Base-by-base conservation (phyloP, 2,888 invertebrate genomes). In the Drosophila flavopinicola region DNA sequence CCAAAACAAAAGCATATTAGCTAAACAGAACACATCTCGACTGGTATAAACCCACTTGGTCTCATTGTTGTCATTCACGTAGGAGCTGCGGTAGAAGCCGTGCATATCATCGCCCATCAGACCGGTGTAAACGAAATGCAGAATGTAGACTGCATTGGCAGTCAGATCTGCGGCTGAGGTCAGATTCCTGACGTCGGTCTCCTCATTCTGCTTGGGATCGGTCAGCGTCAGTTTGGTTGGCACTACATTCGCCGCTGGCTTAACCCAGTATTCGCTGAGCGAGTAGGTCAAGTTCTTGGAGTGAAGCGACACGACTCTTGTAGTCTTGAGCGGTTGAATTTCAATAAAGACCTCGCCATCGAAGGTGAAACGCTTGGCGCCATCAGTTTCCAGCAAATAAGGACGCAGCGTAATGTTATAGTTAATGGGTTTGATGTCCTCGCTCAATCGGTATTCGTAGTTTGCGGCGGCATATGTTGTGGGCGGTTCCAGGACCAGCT, bases 351-450 rank as follows among this genome's bases (percentile, higher is more conserved):
- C 88, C 45, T 86, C 85, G 6, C 91, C 91, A 54, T 90, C 89
- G 48, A 91, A 91, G 1, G 84, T 90, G 47, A 91, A 91, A 7
- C 52, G 72, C 5, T 84, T 83, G 6, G 4, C n/a, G 2, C 11
- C 45, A 65, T 90, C 88, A 32, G n/a, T 57, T 10, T 70, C 76
- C 20, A 92, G 88, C 3, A 94, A 91, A 66, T 92, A 91, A 0
- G 94, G 93, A 0, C 89, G 90, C 4, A 95, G 75, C 0, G 90
- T 74, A 0, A 94, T 90, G 24, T 91, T 89, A 68, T 94, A 95
- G n/a, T 88, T 88, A 0, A 69, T 76, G 0, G 94, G 95, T 1
- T 54, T 58, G 0, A 94, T 91, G 0, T 85, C 90, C 1, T 39
- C 25, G 3, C 85, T 66, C 9, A 91, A 65, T 23, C 90, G 85